Conservation (phyloP, 1,140 invertebrate genomes). For the Oreohelix idahoensis region DNA sequence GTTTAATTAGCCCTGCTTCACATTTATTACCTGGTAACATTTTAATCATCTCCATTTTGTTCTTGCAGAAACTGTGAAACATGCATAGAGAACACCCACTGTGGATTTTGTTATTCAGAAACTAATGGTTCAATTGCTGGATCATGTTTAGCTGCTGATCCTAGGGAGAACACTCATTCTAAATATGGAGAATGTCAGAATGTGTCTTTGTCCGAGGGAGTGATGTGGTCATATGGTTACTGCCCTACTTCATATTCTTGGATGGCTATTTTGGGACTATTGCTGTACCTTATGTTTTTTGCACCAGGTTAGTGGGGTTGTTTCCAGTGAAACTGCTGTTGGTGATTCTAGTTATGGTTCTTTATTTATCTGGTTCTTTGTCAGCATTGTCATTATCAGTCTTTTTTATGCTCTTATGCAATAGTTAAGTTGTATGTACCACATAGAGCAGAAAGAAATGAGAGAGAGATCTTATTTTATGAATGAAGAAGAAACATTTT, state of each 20-base stretch:
- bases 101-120: slow-evolving; percentile 64
- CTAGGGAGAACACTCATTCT: slow-evolving; percentile 46
- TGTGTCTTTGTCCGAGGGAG: slow-evolving; percentile 40
- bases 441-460: neutral
- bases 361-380: neutral
- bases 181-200: slow-evolving; percentile 58
- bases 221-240: slow-evolving; percentile 72
- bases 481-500: too few relatives aligned
- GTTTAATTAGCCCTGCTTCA: too few relatives aligned
- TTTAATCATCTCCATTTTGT: neutral
- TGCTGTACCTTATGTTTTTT: slow-evolving; percentile 76
- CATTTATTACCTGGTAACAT: neutral
- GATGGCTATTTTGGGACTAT: slow-evolving; percentile 74
- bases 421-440: neutral
- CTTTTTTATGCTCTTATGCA: neutral
- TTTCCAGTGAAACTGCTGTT: too few relatives aligned
- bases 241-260: slow-evolving; percentile 76
- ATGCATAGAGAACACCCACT: slow-evolving; percentile 58
- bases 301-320: slow-evolving; percentile 76
- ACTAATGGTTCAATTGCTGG: slow-evolving; percentile 54
- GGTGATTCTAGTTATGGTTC: too few relatives aligned
- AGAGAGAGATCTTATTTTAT: neutral
- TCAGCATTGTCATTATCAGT: neutral
- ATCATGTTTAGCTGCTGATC: slow-evolving; percentile 57
- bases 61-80: slow-evolving; percentile 59